Percentiles rank a stretch among this genome's conserved stretches.
Evolutionary conservation across 37 sponge, comb jelly and placozoan genomes (phyloP).

Genomic region (Tethya wilhelma): DNA sequence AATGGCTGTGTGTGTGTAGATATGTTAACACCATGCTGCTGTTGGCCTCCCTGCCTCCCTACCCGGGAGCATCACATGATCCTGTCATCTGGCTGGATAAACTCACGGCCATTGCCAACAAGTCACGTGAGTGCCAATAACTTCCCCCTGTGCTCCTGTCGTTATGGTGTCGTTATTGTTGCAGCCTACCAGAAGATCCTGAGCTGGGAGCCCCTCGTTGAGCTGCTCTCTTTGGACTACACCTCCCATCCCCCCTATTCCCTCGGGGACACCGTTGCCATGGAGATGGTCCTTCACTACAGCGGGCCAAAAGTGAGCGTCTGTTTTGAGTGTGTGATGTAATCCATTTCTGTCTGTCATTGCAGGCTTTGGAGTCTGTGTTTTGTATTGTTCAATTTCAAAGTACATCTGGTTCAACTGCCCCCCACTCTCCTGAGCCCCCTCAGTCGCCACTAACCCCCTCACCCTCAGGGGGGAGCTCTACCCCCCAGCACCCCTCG

Average conservation of each 20-base stretch:
- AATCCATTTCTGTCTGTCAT: background rate
- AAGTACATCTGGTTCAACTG: too few relatives aligned
- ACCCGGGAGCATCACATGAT: conserved; percentile 30
- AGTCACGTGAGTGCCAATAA: conserved; percentile 35
- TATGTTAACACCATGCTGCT: conserved; percentile 59
- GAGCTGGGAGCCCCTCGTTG: conserved; percentile 60
- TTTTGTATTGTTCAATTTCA: conserved; percentile 3
- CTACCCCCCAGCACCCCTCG: background rate
- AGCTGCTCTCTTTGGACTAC: conserved; percentile 4
- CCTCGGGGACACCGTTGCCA: background rate
- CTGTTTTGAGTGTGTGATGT: too few relatives aligned
- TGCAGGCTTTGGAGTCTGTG: background rate
- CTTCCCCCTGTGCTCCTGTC: too few relatives aligned
- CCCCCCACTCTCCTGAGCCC: background rate
- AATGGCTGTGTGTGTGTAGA: background rate
- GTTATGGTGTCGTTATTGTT: too few relatives aligned
- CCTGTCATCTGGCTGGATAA: conserved; percentile 51
- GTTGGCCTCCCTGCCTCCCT: conserved; percentile 56
- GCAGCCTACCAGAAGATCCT: conserved; percentile 63
- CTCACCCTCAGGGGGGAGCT: background rate
- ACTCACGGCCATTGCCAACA: conserved; percentile 24
- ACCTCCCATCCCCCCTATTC: background rate
- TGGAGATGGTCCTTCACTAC: conserved; percentile 16
- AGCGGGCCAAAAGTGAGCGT: conserved; percentile 42
- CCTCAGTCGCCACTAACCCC: background rate